Base-by-base conservation (phyloP, 2,113 vertebrate genomes). In the Argyrosomus japonicus region DNA sequence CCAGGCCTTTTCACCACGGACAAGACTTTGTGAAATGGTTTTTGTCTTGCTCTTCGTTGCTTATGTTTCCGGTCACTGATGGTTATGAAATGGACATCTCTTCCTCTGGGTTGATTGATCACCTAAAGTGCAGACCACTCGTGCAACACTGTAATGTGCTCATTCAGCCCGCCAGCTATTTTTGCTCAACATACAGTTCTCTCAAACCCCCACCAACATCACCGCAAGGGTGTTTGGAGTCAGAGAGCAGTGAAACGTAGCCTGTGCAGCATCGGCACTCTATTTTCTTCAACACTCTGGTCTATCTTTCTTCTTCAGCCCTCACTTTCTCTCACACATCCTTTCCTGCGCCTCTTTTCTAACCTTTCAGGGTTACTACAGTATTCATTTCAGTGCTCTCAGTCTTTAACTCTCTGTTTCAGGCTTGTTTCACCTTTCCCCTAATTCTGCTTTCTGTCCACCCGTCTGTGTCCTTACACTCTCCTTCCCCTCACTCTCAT, bases 41-140 rank as follows among this genome's bases (percentile, higher is more conserved):
- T 91, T 83, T 57, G 36, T 75, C 80, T 80, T 64, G 71, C 83
- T 87, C 72, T 74, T 85, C 73, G 81, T 77, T 79, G 86, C 83
- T 88, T 74, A 64, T 23, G 68, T 92, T 89, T 93, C 89, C 82
- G 78, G 85, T 53, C 86, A 68, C 80, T 91, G 89, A 90, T 91
- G 87, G 88, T 88, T 89, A 90, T 82, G 87, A 91, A 92, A 89
- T 88, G 85, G 78, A 85, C 57, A 17, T 84, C 47, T 83, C 80
- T 85, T 81, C 88, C 87, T 85, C 78, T 21, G 78, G 74, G 67
- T 77, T 91, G 93, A 93, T 93, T 88, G 92, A 94, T 93, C 82
- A 92, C 85, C 84, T 79, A 79, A 89, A 91, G 83, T 88, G 91
- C 87, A 65, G 64, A 82, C 77, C 85, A 25, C 83, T 86, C 81